phyloP scores from a whole-genome alignment of 2,797 vertebrate genomes.

The Trachops cirrhosus region DNA sequence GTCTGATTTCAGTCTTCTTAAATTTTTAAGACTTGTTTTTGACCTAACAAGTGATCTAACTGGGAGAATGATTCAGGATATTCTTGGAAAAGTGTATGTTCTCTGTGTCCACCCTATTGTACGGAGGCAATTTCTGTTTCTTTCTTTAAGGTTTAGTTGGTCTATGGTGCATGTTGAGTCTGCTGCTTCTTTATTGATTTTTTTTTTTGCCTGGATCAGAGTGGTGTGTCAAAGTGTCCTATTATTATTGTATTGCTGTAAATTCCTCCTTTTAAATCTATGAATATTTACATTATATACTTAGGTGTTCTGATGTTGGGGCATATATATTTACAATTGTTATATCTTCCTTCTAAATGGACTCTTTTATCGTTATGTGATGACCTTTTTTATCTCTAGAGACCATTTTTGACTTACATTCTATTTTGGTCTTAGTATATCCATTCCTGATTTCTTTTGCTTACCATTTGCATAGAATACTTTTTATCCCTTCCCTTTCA shows the following conservation, averaged over 20 bases:
- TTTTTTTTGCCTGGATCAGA: neutral
- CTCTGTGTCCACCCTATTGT: no score
- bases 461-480: neutral
- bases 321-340: neutral
- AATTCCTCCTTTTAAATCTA: neutral
- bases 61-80: neutral
- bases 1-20: neutral
- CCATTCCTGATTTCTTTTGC: neutral
- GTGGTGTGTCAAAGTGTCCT: neutral
- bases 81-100: neutral
- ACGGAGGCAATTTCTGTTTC: neutral
- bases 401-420: neutral
- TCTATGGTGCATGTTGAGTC: neutral
- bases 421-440: neutral
- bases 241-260: neutral
- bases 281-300: neutral
- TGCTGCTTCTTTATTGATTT: neutral
- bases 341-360: neutral
- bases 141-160: neutral
- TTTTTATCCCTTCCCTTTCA: neutral
- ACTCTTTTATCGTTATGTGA: neutral
- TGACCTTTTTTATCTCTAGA: neutral
- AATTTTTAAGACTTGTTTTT: neutral
- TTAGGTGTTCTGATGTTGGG: neutral
- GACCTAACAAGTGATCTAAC: neutral